phyloP scores from a whole-genome alignment of 92 coral and sea anemone species.

The Desmophyllum pertusum region DNA sequence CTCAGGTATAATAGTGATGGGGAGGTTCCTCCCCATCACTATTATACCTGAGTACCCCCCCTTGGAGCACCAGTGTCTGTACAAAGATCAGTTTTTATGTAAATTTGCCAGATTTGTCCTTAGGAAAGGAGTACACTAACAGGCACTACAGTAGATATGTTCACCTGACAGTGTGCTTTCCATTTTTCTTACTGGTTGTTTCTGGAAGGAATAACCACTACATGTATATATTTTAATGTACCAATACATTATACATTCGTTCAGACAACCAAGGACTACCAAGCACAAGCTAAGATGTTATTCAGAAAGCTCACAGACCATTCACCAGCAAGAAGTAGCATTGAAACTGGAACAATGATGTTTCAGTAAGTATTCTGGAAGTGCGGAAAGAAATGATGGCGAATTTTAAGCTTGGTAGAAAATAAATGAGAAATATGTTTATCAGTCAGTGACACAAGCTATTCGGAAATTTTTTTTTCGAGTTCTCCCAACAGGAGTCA shows the following conservation, averaged over 20 bases:
- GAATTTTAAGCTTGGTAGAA: too few species aligned
- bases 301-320: conserved; percentile 92
- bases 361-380: conserved; percentile 94
- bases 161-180: not conserved
- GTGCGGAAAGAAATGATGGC: too few species aligned
- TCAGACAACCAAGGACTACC: conserved; percentile 94
- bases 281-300: conserved; percentile 91
- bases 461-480: too few species aligned
- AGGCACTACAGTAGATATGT: too few species aligned
- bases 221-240: not conserved
- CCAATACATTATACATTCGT: too few species aligned
- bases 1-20: too few species aligned
- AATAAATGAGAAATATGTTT: too few species aligned
- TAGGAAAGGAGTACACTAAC: not conserved
- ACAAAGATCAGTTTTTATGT: not conserved
- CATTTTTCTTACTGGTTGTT: not conserved
- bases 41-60: too few species aligned
- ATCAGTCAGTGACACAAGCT: too few species aligned
- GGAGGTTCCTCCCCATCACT: too few species aligned
- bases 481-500: too few species aligned
- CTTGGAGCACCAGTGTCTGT: not conserved
- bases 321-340: conserved; percentile 97
- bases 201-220: not conserved
- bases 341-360: conserved; percentile 96
- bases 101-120: not conserved